A percentile compares a stretch with the other conserved stretches of the same genome.
These are phyloP conservation scores for Perognathus longimembris DNA, from an alignment of 2,113 vertebrate species.

Conservation along the genomic window DNA sequence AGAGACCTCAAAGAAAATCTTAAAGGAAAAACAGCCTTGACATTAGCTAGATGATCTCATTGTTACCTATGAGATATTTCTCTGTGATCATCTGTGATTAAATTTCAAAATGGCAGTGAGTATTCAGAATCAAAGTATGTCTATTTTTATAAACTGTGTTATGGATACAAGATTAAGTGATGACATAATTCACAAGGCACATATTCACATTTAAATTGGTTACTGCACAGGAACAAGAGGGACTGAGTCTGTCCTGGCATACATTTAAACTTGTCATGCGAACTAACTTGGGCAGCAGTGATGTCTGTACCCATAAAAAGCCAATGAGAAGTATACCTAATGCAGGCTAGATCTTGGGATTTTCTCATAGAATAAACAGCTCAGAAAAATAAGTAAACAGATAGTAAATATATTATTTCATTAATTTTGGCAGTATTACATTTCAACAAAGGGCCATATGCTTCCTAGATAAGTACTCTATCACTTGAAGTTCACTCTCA, in stretches of 20 bases:
- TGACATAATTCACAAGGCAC: constrained; percentile 56
- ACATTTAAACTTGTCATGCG: neutral
- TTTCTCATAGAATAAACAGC: constrained; percentile 29
- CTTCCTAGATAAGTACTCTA: too few species aligned
- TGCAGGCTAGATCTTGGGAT: neutral
- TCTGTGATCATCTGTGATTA: neutral
- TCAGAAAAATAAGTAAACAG: constrained; percentile 32
- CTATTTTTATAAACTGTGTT: constrained; percentile 60
- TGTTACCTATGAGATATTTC: constrained; percentile 39
- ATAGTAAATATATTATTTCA: neutral
- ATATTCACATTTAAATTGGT: constrained; percentile 23
- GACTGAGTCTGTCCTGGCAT: neutral
- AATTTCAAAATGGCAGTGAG: constrained; percentile 44
- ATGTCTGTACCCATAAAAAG: neutral
- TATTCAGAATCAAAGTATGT: constrained; percentile 67
- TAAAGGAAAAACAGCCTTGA: constrained; percentile 57
- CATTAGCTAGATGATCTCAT: constrained; percentile 23
- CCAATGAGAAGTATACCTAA: neutral
- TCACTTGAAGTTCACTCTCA: too few species aligned
- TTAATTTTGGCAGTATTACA: too few species aligned
- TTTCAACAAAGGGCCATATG: too few species aligned
- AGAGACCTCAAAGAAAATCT: constrained; percentile 33
- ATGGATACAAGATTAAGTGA: constrained; percentile 69
- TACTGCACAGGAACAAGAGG: constrained; percentile 3
- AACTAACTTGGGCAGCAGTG: neutral